A percentile compares a stretch with the other conserved stretches of the same genome.
Conservation (phyloP, 1,140 invertebrate genomes). For the Penaeus chinensis region DNA sequence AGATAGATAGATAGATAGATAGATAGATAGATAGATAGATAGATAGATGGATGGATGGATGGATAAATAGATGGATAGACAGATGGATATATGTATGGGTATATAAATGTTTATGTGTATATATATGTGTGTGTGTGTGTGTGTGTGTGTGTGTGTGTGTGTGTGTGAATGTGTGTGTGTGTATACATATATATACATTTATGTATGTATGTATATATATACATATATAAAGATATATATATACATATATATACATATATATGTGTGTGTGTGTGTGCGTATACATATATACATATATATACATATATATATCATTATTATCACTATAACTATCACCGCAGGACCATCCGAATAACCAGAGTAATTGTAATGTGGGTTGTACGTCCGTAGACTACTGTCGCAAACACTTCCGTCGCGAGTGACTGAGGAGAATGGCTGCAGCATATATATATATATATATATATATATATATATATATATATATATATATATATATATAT, state of each 20-base stretch:
- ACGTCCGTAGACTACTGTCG: not conserved
- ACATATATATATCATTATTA: not conserved
- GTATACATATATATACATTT: not conserved
- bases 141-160: not conserved
- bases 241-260: constrained; percentile 16
- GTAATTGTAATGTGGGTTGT: not conserved
- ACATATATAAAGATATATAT: constrained; percentile 7
- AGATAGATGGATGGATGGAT: too few relatives aligned
- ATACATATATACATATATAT: not conserved
- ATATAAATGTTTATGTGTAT: too few relatives aligned
- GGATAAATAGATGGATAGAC: too few relatives aligned
- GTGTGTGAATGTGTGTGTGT: not conserved
- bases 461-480: constrained; percentile 20
- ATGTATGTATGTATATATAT: not conserved
- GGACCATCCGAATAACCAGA: not conserved
- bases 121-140: not conserved
- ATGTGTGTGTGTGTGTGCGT: not conserved
- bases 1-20: too few relatives aligned
- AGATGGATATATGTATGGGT: too few relatives aligned
- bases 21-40: too few relatives aligned
- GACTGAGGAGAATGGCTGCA: not conserved
- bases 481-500: not conserved
- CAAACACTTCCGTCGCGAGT: not conserved
- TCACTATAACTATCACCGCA: not conserved
- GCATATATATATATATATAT: constrained; percentile 9